phyloP scores from a whole-genome alignment of 1,140 invertebrate genomes.

The Macrobrachium nipponense region DNA sequence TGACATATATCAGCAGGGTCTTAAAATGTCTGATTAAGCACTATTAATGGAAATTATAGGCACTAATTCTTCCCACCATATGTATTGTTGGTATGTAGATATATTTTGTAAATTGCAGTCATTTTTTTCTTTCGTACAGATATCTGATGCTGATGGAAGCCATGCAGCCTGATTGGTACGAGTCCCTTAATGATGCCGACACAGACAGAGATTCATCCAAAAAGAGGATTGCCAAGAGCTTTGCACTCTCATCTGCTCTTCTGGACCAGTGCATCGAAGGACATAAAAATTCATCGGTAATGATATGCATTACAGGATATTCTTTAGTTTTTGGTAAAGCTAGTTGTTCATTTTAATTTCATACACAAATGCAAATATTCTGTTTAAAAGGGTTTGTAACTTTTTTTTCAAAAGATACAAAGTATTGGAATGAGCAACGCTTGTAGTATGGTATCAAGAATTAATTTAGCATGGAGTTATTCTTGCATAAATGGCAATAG shows the following conservation, averaged over 20 bases:
- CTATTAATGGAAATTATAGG: no score
- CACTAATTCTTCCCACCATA: no score
- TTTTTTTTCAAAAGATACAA: background rate
- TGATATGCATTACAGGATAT: no score
- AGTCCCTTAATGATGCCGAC: conserved; percentile 84
- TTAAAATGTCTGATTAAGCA: background rate
- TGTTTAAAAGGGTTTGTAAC: background rate
- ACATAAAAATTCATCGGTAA: conserved; percentile 60
- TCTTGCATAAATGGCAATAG: no score
- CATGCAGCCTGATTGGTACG: conserved; percentile 83
- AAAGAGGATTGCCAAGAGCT: conserved; percentile 78
- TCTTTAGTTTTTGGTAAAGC: background rate
- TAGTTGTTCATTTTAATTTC: background rate
- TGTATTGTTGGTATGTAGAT: no score
- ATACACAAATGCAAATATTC: background rate
- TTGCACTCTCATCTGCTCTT: conserved; percentile 65
- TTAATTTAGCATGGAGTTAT: background rate
- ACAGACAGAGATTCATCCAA: conserved; percentile 76
- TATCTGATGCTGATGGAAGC: conserved; percentile 71
- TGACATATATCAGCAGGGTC: background rate
- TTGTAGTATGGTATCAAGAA: background rate
- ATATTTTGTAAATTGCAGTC: background rate
- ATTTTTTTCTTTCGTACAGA: background rate
- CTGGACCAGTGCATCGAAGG: conserved; percentile 65
- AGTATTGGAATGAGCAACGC: background rate